These are phyloP conservation scores for Sycon ciliatum DNA, from an alignment of 37 sponge, comb jelly and placozoan genomes.

Conservation along the genomic window DNA sequence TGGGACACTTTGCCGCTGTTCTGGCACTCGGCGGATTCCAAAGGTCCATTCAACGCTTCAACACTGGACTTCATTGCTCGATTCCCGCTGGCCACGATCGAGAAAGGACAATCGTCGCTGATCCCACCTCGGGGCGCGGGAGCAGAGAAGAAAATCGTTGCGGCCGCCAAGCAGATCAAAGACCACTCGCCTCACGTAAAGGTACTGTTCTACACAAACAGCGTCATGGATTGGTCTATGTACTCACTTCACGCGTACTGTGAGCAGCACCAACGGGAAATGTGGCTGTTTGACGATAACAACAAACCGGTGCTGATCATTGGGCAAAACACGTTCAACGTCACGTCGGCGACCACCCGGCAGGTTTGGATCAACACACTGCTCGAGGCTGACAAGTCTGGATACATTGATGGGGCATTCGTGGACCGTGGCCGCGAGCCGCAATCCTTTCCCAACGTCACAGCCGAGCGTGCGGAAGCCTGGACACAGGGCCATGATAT, in stretches of 20 bases:
- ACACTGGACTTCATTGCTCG: constrained; percentile 24
- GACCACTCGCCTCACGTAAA: background rate
- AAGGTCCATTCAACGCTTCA: constrained; percentile 22
- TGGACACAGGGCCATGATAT: constrained; percentile 22
- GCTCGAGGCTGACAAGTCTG: constrained; percentile 28
- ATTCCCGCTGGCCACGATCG: constrained; percentile 42
- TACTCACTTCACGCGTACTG: constrained; percentile 1
- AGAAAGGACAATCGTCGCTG: constrained; percentile 26
- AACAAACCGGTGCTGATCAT: constrained; percentile 14
- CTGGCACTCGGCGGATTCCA: constrained; percentile 33
- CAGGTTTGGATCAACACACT: constrained; percentile 25
- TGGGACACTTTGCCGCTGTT: constrained; percentile 44
- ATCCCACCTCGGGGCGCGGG: background rate
- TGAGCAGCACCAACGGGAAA: constrained; percentile 9
- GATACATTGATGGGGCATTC: constrained; percentile 37
- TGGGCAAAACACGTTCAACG: constrained; percentile 13
- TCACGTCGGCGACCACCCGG: constrained; percentile 22
- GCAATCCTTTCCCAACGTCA: constrained; percentile 12
- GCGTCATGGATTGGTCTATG: background rate
- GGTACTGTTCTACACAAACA: background rate
- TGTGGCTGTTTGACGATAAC: constrained; percentile 16
- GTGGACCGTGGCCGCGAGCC: constrained; percentile 16
- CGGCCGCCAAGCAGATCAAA: constrained; percentile 11
- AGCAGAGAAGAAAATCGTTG: constrained; percentile 8
- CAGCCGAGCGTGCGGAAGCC: constrained; percentile 14